Evolutionary conservation across 2,797 vertebrate genomes (phyloP), one percentile per base, ranked within the genome.

Genomic region (Sebastolobus altivelis): DNA sequence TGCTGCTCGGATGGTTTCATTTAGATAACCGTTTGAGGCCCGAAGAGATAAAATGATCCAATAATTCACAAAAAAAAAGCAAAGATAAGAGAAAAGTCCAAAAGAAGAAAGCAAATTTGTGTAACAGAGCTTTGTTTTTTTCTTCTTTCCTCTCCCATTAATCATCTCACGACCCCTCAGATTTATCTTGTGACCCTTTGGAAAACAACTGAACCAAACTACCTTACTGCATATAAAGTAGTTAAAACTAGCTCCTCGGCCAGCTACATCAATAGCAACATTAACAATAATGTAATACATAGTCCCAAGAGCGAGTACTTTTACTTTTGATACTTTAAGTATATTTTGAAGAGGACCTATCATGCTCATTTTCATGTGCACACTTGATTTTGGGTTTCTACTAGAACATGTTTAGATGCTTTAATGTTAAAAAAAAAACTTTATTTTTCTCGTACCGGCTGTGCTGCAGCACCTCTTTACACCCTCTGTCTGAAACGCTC

Each of bases 121-220:
- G 6, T 35, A 43, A 31, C 33, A 12, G 0, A 18, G 37, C 65
- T 67, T 73, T 14, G 2, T 40, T 29, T 25, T 22, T 49, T 11
- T 52, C 59, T 56, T 6, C 8, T 65, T 59, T 56, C 13, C 27
- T 18, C 10, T 25, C 22, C 35, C 40, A 40, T 62, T 61, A 29
- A 49, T 82, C 43, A 70, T 72, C 49, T 65, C 29, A 40, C 20
- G 2, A 43, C 20, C 43, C 27, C 14, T 65, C 27, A 72, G 46
- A 61, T 68, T 55, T 72, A 46, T 55, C 29, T 22, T 60, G 16
- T 58, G 68, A 69, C 33, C 5, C 20, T 54, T 49, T 62, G 10
- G 12, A 13, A 63, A 72, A 56, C 12, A 8, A 20, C 46, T 43
- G 27, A 22, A 54, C 40, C 61, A 52, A 37, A 58, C n/a, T 35